phyloP scores from a whole-genome alignment of 2,888 invertebrate genomes.

The Apamea crenata region DNA sequence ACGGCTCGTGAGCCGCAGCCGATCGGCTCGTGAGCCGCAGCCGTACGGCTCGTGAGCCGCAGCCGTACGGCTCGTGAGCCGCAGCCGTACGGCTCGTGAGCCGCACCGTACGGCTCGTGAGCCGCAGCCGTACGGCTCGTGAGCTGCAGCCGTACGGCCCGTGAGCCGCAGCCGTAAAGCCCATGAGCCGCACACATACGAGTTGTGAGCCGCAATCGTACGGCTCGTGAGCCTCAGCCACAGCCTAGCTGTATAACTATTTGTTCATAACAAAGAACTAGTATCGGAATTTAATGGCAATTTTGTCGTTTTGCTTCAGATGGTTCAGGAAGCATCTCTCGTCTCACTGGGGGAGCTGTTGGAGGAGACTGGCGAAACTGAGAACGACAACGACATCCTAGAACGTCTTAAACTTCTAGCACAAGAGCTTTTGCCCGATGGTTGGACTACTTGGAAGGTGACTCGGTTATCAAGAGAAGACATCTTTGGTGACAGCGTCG shows the following conservation, averaged over 20 bases:
- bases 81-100: background rate
- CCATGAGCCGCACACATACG: no score
- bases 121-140: no score
- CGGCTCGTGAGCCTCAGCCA: background rate
- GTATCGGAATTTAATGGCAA: slow-evolving; percentile 10
- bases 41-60: background rate
- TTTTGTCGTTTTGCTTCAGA: slow-evolving; percentile 22
- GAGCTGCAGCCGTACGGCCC: no score
- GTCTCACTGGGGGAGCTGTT: slow-evolving; percentile 22
- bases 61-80: slow-evolving; percentile 1
- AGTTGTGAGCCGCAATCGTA: slow-evolving; percentile 6
- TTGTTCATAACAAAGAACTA: no score
- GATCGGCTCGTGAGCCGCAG: no score
- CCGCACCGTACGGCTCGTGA: no score
- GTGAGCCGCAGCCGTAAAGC: slow-evolving; percentile 1
- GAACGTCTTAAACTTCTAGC: slow-evolving; percentile 27
- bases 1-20: no score
- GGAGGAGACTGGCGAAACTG: slow-evolving; percentile 14
- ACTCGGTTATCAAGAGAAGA: slow-evolving; percentile 27
- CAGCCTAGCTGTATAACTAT: no score
- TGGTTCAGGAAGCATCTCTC: slow-evolving; percentile 24
- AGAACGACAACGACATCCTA: slow-evolving; percentile 9
- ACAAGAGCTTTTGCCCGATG: slow-evolving; percentile 27
- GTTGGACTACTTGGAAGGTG: slow-evolving; percentile 45
- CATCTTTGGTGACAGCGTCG: slow-evolving; percentile 30